Conservation (phyloP, 2,797 vertebrate genomes). For the Staurois parvus region DNA sequence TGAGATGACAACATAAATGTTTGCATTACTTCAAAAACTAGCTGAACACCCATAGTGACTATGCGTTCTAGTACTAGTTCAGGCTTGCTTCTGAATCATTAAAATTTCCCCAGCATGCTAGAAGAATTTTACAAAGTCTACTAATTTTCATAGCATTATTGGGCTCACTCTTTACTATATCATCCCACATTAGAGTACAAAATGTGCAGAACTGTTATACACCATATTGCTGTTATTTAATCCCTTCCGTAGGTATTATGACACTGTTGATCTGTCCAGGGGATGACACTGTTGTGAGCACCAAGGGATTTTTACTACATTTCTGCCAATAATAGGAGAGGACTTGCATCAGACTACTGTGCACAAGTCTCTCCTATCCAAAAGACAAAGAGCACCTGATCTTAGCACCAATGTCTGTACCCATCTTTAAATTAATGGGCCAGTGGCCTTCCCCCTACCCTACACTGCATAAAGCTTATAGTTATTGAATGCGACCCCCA, state of each 20-base stretch:
- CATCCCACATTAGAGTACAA: no score
- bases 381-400: slow-evolving; percentile 29
- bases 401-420: slow-evolving; percentile 49
- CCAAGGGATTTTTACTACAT: slow-evolving; percentile 17
- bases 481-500: background rate
- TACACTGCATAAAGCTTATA: slow-evolving; percentile 13
- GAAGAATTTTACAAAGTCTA: no score
- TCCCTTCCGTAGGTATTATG: background rate
- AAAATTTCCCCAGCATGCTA: no score
- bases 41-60: no score
- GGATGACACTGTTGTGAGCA: slow-evolving; percentile 34
- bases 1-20: no score
- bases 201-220: no score
- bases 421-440: slow-evolving; percentile 1
- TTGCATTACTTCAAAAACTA: no score
- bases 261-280: background rate
- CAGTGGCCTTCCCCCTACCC: slow-evolving; percentile 2
- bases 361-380: background rate
- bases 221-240: background rate
- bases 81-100: background rate
- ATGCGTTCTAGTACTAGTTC: background rate
- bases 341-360: background rate
- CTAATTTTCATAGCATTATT: no score
- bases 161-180: no score
- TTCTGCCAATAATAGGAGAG: slow-evolving; percentile 16